A percentile compares a stretch with the other conserved stretches of the same genome.
Conservation (phyloP, 2,797 vertebrate genomes). For the Acropternis orthonyx region DNA sequence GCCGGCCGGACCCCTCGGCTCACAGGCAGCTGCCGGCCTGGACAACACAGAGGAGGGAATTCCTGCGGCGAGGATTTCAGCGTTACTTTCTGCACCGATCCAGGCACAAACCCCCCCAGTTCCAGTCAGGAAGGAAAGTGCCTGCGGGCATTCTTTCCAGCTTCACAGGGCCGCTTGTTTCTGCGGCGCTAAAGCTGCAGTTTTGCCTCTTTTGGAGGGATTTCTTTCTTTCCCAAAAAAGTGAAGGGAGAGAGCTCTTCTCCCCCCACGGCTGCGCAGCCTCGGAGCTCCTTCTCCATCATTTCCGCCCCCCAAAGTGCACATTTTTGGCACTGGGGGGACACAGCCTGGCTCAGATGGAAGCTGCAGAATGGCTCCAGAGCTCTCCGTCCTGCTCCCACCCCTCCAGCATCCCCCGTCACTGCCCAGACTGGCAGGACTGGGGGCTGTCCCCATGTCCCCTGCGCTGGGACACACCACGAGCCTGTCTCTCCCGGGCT, state of each 20-base stretch:
- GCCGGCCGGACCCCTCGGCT: background rate
- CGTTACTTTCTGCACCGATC: background rate
- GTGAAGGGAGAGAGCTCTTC: background rate
- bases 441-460: background rate
- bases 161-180: background rate
- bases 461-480: accelerated
- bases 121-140: background rate
- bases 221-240: background rate
- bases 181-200: background rate
- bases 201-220: slow-evolving; percentile 1
- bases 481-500: slow-evolving; percentile 35
- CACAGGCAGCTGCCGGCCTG: background rate
- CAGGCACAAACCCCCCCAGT: background rate
- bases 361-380: background rate
- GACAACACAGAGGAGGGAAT: background rate
- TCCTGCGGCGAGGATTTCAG: slow-evolving; percentile 11
- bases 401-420: accelerated
- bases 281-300: background rate
- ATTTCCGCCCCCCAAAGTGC: background rate
- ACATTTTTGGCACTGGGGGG: background rate
- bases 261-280: background rate
- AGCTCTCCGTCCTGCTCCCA: background rate
- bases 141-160: slow-evolving; percentile 11
- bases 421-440: accelerated
- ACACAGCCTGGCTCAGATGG: background rate